These are phyloP conservation scores for Zaprionus tsacasi DNA, from an alignment of 1,140 invertebrate genomes.

Conservation along the genomic window DNA sequence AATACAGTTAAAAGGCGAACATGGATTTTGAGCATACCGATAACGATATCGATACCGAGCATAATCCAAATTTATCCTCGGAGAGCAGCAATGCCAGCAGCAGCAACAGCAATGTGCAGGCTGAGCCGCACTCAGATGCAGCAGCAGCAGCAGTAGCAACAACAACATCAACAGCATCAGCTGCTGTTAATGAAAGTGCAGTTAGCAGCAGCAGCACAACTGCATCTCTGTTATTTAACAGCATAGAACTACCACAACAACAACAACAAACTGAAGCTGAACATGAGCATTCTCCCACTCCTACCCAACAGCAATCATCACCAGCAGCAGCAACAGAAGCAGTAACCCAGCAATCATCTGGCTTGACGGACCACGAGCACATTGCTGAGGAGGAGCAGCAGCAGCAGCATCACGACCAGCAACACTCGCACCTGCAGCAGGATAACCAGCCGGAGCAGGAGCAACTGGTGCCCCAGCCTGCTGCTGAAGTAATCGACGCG, in stretches of 20 bases:
- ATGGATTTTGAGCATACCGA: slow-evolving; percentile 54
- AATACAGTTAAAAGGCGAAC: slow-evolving; percentile 35
- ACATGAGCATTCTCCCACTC: slow-evolving; percentile 75
- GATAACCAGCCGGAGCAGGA: slow-evolving; percentile 11
- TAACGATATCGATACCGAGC: slow-evolving; percentile 63
- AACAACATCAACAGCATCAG: slow-evolving; percentile 30
- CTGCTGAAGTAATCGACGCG: slow-evolving; percentile 54
- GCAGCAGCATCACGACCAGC: slow-evolving; percentile 5
- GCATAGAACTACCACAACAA: slow-evolving; percentile 48
- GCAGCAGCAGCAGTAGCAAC: slow-evolving; percentile 24
- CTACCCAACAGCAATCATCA: slow-evolving; percentile 70
- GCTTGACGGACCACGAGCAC: slow-evolving; percentile 1
- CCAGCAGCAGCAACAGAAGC: slow-evolving; percentile 26
- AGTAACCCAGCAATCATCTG: slow-evolving; percentile 5
- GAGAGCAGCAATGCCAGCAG: slow-evolving; percentile 74
- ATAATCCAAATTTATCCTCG: slow-evolving; percentile 72
- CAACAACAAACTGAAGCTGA: slow-evolving; percentile 61
- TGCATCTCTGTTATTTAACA: slow-evolving; percentile 48
- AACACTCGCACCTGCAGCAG: slow-evolving; percentile 7
- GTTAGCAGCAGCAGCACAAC: slow-evolving; percentile 19
- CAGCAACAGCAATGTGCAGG: slow-evolving; percentile 62
- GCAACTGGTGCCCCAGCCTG: background rate
- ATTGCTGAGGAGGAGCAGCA: slow-evolving; percentile 20
- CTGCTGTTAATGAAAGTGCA: slow-evolving; percentile 31
- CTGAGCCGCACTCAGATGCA: slow-evolving; percentile 53